phyloP scores from a whole-genome alignment of 2,888 invertebrate genomes.

The Tenthredo mesomela region DNA sequence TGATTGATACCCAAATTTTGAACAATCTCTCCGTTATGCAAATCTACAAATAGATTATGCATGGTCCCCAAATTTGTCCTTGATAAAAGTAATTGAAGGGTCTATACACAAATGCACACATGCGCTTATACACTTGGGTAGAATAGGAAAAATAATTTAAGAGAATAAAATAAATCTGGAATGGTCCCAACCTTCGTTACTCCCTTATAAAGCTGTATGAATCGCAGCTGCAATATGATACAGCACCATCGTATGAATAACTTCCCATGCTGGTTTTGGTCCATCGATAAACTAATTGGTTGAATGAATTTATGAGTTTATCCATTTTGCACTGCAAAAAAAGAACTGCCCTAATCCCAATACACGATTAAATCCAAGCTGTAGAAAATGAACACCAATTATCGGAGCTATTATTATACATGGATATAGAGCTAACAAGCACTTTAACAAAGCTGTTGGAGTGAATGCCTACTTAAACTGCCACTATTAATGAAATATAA shows the following conservation, averaged over 20 bases:
- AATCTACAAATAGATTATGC: background rate
- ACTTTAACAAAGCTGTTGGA: slow-evolving; percentile 40
- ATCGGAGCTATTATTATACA: background rate
- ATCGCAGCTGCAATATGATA: background rate
- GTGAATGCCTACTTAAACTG: slow-evolving; percentile 42
- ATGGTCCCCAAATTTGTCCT: slow-evolving; percentile 32
- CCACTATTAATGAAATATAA: slow-evolving; percentile 44
- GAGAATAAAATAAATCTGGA: background rate
- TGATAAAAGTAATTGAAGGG: slow-evolving; percentile 34
- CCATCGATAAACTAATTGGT: slow-evolving; percentile 35
- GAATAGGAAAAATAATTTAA: slow-evolving; percentile 11
- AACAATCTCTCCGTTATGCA: slow-evolving; percentile 1
- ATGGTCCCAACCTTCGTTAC: background rate
- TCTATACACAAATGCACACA: slow-evolving; percentile 53
- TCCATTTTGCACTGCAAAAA: slow-evolving; percentile 28
- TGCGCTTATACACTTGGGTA: slow-evolving; percentile 39
- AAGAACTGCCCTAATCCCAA: background rate
- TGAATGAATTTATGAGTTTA: slow-evolving; percentile 16
- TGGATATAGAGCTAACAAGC: slow-evolving; percentile 42
- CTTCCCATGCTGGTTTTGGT: slow-evolving; percentile 31
- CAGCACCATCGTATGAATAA: background rate
- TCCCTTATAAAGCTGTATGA: background rate
- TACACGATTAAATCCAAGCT: slow-evolving; percentile 34
- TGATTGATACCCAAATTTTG: slow-evolving; percentile 1
- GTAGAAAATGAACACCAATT: slow-evolving; percentile 17